These are phyloP conservation scores for Rhizomys pruinosus DNA, from an alignment of 2,113 vertebrate species.

Conservation along the genomic window DNA sequence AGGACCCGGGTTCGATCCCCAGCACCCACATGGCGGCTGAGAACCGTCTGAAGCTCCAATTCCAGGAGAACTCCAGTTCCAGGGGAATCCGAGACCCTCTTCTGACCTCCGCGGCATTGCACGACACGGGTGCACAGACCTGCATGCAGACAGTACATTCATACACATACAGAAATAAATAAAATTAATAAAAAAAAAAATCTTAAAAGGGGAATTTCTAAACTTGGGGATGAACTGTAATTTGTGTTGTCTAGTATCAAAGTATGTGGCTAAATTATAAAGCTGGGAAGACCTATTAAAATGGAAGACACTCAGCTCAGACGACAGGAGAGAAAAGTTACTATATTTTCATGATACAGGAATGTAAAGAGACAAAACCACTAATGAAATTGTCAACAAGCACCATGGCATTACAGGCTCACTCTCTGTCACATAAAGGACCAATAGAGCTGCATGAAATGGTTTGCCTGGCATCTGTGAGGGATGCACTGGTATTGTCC, in stretches of 20 bases:
- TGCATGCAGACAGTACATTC: too few relatives aligned
- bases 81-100: too few relatives aligned
- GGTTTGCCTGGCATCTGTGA: background rate
- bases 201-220: background rate
- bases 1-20: too few relatives aligned
- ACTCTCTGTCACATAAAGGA: background rate
- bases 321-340: background rate
- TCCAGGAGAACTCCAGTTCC: too few relatives aligned
- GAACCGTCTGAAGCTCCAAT: too few relatives aligned
- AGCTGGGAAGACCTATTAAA: background rate
- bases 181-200: too few relatives aligned
- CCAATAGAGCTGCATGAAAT: background rate
- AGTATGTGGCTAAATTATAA: background rate
- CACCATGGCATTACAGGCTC: too few relatives aligned
- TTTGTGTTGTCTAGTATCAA: background rate
- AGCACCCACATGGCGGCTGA: too few relatives aligned
- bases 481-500: accelerated
- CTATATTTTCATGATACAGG: background rate
- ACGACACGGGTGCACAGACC: too few relatives aligned
- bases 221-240: background rate
- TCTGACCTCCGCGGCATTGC: too few relatives aligned
- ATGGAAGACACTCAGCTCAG: background rate
- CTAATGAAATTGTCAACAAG: accelerated
- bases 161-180: too few relatives aligned
- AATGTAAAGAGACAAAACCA: background rate